Conservation (phyloP, 2,888 invertebrate species). For the Clitarchus hookeri region DNA sequence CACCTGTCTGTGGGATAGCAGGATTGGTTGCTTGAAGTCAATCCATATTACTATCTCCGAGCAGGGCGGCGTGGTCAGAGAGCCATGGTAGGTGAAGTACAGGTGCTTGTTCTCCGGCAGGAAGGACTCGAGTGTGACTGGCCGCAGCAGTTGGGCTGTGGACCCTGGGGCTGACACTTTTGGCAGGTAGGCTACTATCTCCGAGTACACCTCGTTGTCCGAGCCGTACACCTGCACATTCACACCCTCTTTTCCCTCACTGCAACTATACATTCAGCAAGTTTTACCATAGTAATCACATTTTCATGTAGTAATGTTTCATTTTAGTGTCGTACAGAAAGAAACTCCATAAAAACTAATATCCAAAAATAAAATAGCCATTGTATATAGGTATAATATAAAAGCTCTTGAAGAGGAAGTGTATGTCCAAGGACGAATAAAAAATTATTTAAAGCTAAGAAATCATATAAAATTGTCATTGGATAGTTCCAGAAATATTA, state of each 20-base stretch:
- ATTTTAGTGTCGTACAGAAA: no score
- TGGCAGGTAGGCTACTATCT: constrained; percentile 61
- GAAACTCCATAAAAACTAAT: no score
- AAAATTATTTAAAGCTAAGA: no score
- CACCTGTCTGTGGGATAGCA: constrained; percentile 70
- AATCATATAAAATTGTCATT: no score
- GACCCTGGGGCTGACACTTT: constrained; percentile 62
- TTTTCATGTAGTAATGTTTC: no score
- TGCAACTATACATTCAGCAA: neutral
- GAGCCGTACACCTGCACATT: constrained; percentile 50
- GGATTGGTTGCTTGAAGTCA: constrained; percentile 75
- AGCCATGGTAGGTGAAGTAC: constrained; percentile 85
- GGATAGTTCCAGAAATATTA: no score
- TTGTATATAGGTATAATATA: no score
- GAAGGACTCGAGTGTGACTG: constrained; percentile 61
- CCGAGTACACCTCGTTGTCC: constrained; percentile 60
- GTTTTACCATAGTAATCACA: no score
- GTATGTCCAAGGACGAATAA: no score
- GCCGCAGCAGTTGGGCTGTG: constrained; percentile 56
- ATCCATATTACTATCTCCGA: constrained; percentile 86
- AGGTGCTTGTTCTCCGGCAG: constrained; percentile 60
- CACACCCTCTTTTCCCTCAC: neutral
- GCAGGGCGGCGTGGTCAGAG: constrained; percentile 85
- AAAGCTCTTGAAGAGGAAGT: no score
- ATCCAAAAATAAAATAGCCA: no score